Base-by-base conservation (phyloP, 2,888 invertebrate genomes). In the Cremastinae sp. region DNA sequence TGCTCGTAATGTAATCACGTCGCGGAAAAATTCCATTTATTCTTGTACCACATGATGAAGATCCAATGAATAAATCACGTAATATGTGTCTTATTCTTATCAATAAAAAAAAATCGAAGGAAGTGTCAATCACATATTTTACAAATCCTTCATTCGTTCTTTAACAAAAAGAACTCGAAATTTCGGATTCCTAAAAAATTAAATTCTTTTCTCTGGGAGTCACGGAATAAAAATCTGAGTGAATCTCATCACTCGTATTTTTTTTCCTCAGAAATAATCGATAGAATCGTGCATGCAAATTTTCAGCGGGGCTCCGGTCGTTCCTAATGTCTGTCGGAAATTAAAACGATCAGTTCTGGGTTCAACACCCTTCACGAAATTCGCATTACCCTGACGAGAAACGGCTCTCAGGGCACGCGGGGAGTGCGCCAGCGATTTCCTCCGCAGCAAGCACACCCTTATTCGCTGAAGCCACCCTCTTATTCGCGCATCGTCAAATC, bases 311-410 rank as follows among this genome's bases (percentile, higher is more conserved):
- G 18, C 45, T 16, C 71, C 28, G 28, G 28, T 68, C 59, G 62
- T 51, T 61, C 74, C 80, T 85, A 85, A 86, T 84, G 86, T 83
- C 79, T 79, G 75, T 85, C 85, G 85, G 85, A 86, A 86, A 86
- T 86, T 86, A 85, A 86, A 86, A 84, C 83, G 82, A 81, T 83
- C 82, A 58, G 72, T 76, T 72, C 14, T 39, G 49, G 20, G 41
- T 68, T 74, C 74, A 76, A 73, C 58, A 45, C 75, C 75, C 70
- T 75, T 75, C 70, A 72, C 68, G 49, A 62, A 55, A 55, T 56
- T 43, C 64, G 22, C 35, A 28, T 55, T 4, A 35, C 35, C 28
- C 56, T 45, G 39, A 70, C 59, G 62, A 71, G 74, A 39, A 47
- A 58, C 73, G 69, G 65, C 49, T 43, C 59, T 59, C 66, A 58